A percentile compares a stretch with the other conserved stretches of the same genome.
phyloP scores from a whole-genome alignment of 2,113 vertebrate genomes.

The Hydrolagus affinis region DNA sequence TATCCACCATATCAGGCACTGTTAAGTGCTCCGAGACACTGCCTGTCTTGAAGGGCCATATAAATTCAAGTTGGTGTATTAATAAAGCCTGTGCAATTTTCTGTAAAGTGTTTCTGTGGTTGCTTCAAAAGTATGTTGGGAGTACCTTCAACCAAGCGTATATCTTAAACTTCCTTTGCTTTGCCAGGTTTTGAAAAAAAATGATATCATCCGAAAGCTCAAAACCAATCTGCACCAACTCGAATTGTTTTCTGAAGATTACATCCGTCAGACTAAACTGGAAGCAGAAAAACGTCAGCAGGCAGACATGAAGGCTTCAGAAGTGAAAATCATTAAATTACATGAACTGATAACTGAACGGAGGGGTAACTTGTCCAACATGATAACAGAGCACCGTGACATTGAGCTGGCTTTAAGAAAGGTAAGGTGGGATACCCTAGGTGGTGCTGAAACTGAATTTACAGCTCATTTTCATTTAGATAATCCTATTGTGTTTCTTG shows the following conservation, averaged over 20 bases:
- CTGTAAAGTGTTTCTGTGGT: not conserved
- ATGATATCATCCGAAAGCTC: constrained; percentile 50
- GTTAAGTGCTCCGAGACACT: too few relatives aligned
- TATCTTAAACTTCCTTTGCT: constrained; percentile 6
- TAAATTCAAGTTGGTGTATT: too few relatives aligned
- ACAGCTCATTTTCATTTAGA: too few relatives aligned
- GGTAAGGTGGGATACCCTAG: constrained; percentile 45
- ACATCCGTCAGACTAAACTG: constrained; percentile 42
- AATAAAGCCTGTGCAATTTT: not conserved
- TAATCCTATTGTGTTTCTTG: too few relatives aligned
- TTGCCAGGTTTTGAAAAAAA: constrained; percentile 58
- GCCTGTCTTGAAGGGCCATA: too few relatives aligned
- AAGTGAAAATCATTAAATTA: constrained; percentile 44
- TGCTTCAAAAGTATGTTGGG: too few relatives aligned
- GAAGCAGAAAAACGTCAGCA: constrained; percentile 51
- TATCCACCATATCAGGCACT: not conserved
- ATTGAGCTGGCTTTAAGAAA: constrained; percentile 57
- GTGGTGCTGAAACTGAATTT: too few relatives aligned
- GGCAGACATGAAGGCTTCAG: constrained; percentile 43
- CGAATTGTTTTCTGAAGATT: constrained; percentile 42
- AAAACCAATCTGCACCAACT: constrained; percentile 52
- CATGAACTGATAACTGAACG: constrained; percentile 55
- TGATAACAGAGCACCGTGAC: constrained; percentile 55
- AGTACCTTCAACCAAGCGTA: not conserved
- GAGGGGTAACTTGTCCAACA: constrained; percentile 44